These are phyloP conservation scores for Porphyrio hochstetteri DNA, from an alignment of 2,113 vertebrate species.

Conservation along the genomic window DNA sequence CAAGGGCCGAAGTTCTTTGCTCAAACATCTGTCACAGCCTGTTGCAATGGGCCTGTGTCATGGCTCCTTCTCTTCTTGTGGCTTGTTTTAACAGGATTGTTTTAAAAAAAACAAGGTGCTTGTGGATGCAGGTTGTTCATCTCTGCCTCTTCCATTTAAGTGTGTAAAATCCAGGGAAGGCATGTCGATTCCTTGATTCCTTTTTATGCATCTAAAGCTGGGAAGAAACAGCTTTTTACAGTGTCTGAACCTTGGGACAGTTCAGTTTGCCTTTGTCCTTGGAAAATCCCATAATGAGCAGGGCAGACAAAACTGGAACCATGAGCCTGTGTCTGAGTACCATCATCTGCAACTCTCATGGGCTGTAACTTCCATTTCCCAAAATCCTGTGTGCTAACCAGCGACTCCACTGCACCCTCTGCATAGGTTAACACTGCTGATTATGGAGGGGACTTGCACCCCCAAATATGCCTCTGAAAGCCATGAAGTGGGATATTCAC, in stretches of 20 bases:
- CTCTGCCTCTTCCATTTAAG: neutral
- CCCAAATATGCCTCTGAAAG: neutral
- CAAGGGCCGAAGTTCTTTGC: neutral
- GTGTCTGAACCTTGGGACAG: neutral
- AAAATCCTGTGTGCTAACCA: neutral
- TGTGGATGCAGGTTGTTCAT: neutral
- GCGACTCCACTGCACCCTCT: rapidly evolving
- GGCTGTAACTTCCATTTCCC: neutral
- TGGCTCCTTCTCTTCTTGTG: neutral
- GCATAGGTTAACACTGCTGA: neutral
- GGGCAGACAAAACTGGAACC: neutral
- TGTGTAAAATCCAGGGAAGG: neutral
- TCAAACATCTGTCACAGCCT: neutral
- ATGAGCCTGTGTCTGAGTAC: neutral
- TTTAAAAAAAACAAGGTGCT: neutral
- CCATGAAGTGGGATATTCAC: neutral
- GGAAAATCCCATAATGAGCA: neutral
- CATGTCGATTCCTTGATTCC: neutral
- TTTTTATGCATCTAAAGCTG: no score
- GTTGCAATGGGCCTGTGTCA: neutral
- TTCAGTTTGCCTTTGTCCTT: neutral
- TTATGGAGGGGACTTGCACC: neutral
- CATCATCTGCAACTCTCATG: neutral
- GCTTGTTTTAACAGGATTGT: neutral
- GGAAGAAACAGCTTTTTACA: no score